These are phyloP conservation scores for Pseudolaguvia tuberculata DNA, from an alignment of 2,113 vertebrate species.

Conservation along the genomic window DNA sequence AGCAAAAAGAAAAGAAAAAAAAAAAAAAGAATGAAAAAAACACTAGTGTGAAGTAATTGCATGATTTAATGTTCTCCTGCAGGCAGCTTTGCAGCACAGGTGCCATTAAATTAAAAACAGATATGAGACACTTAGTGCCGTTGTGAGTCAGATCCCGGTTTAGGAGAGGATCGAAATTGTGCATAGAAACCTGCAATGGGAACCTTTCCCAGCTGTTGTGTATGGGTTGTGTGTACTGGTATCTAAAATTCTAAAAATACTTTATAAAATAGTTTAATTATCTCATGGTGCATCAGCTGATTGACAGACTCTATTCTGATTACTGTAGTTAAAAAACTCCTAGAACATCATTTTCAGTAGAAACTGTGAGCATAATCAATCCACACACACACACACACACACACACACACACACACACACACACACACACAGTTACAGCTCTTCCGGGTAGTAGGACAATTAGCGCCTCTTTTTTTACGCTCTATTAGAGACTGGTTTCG, in stretches of 20 bases:
- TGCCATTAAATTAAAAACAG: conserved; percentile 4
- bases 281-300: too few species aligned
- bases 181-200: neutral
- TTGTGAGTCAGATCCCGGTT: neutral
- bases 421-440: conserved; percentile 23
- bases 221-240: neutral
- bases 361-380: conserved; percentile 3
- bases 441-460: conserved; percentile 44
- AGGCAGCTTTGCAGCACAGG: neutral
- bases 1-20: neutral
- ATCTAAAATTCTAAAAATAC: neutral
- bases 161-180: neutral
- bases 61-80: neutral
- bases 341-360: neutral
- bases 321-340: conserved; percentile 2
- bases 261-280: too few species aligned
- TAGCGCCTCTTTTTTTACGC: conserved; percentile 46
- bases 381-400: conserved; percentile 19
- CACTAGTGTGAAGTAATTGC: neutral
- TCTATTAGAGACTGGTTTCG: conserved; percentile 49
- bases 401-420: neutral
- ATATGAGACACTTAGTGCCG: neutral
- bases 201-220: neutral
- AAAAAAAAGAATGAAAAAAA: neutral
- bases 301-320: conserved; percentile 6